These are phyloP conservation scores for Lymantria monacha DNA, from an alignment of 2,888 invertebrate species.

Conservation along the genomic window DNA sequence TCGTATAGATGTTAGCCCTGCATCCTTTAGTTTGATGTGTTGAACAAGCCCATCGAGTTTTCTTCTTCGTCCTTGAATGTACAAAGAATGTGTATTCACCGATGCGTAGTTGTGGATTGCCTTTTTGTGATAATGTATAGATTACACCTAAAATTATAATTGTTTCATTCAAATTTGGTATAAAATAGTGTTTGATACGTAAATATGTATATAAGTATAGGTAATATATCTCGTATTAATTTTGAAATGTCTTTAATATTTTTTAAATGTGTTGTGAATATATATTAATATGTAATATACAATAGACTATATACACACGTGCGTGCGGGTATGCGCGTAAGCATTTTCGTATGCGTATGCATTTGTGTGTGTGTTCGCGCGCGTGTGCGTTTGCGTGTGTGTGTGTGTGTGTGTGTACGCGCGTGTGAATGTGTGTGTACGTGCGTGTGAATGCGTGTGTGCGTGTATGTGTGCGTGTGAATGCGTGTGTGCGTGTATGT, in stretches of 20 bases:
- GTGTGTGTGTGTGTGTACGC: too few species aligned
- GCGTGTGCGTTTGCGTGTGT: too few species aligned
- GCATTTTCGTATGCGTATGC: too few species aligned
- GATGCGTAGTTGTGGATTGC: conserved; percentile 25
- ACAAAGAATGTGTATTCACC: conserved; percentile 29
- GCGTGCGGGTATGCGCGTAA: too few species aligned
- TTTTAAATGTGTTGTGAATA: background rate
- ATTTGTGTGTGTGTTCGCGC: too few species aligned
- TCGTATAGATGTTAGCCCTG: conserved; percentile 36
- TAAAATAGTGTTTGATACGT: too few species aligned
- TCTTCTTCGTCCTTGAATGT: conserved; percentile 17
- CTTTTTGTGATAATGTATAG: conserved; percentile 26
- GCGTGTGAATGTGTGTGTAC: too few species aligned
- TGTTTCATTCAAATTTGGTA: background rate
- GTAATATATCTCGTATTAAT: background rate
- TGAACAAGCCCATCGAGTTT: conserved; percentile 44
- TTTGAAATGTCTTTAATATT: background rate
- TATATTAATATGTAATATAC: background rate
- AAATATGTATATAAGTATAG: background rate
- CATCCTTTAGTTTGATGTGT: conserved; percentile 44
- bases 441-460: too few species aligned
- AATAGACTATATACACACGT: background rate
- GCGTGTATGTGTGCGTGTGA: too few species aligned
- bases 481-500: too few species aligned
- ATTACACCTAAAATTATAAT: conserved; percentile 1